Evolutionary conservation across 2,888 invertebrate genomes (phyloP), one percentile per base, ranked within the genome.

Genomic region (Phyllotreta striolata): DNA sequence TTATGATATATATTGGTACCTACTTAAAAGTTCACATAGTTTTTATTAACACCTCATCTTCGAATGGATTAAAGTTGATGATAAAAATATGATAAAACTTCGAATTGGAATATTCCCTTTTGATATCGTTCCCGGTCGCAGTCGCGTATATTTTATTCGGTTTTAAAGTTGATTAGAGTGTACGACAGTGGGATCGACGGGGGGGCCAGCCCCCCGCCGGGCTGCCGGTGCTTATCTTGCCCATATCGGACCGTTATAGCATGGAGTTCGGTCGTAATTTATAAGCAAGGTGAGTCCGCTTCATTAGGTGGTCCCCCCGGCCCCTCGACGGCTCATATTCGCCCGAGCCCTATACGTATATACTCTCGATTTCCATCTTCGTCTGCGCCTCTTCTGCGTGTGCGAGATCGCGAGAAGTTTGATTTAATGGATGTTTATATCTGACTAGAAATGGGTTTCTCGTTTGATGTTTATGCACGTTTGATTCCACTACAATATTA

Each of bases 181-280:
- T 78, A 78, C 79, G 78, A 77, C 76, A 76, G 77, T 73, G 72
- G 74, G 76, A 73, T 74, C 76, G 78, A 77, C 80, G 78, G 79
- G 81, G 77, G 77, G 78, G 78, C 72, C 72, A 70, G 74, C 77
- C 79, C 79, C 81, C 81, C 79, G 80, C 77, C 72, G 81, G 73
- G 78, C 76, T 79, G 78, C 78, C 77, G 80, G 80, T 80, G 81
- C 80, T 81, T 81, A 81, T 81, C 81, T 81, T 78, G 81, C 80
- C 81, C 81, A 79, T 81, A 81, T 81, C 82, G 77, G 79, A 81
- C 81, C 81, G 81, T 81, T 81, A 81, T 81, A 80, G 79, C 81
- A 80, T 81, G 80, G 79, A 81, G 80, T 79, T 49, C 79, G 77
- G 77, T 74, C 78, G 80, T 82, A 81, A 82, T 82, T 82, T 82